Percentiles rank a stretch among this genome's conserved stretches.
Evolutionary conservation across 1,140 invertebrate species (phyloP).

Genomic region (Camponotus pennsylvanicus): DNA sequence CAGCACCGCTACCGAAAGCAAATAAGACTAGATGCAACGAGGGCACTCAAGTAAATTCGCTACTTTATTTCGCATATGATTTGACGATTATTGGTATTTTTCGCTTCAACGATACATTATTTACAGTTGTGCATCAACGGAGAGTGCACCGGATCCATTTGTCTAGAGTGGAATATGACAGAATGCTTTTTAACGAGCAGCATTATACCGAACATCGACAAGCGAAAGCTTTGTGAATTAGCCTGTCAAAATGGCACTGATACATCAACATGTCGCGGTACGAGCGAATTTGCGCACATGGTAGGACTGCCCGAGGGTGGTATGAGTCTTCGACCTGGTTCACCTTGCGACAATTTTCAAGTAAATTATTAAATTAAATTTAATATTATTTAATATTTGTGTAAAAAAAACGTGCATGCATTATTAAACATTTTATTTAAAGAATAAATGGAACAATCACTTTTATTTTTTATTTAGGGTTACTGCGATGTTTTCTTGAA

Average conservation of each 20-base stretch:
- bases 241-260: slow-evolving; percentile 96
- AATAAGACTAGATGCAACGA: slow-evolving; percentile 96
- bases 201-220: slow-evolving; percentile 93
- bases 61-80: slow-evolving; percentile 29
- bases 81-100: not conserved
- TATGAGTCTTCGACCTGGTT: slow-evolving; percentile 96
- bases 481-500: slow-evolving; percentile 99
- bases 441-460: not conserved
- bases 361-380: slow-evolving; percentile 83
- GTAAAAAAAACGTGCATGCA: too few relatives aligned
- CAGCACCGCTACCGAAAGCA: slow-evolving; percentile 90
- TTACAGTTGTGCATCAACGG: slow-evolving; percentile 96
- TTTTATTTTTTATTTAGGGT: slow-evolving; percentile 87
- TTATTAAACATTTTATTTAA: slow-evolving; percentile 1
- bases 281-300: slow-evolving; percentile 92
- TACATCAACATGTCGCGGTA: slow-evolving; percentile 93
- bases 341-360: slow-evolving; percentile 99
- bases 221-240: slow-evolving; percentile 96
- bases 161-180: slow-evolving; percentile 96
- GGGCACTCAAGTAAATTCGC: slow-evolving; percentile 88
- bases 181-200: slow-evolving; percentile 98
- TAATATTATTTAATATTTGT: too few relatives aligned
- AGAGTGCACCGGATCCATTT: slow-evolving; percentile 98
- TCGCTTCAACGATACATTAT: slow-evolving; percentile 64
- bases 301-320: slow-evolving; percentile 94